Evolutionary conservation across 2,113 vertebrate species (phyloP).

Genomic region (Megaleporinus macrocephalus): DNA sequence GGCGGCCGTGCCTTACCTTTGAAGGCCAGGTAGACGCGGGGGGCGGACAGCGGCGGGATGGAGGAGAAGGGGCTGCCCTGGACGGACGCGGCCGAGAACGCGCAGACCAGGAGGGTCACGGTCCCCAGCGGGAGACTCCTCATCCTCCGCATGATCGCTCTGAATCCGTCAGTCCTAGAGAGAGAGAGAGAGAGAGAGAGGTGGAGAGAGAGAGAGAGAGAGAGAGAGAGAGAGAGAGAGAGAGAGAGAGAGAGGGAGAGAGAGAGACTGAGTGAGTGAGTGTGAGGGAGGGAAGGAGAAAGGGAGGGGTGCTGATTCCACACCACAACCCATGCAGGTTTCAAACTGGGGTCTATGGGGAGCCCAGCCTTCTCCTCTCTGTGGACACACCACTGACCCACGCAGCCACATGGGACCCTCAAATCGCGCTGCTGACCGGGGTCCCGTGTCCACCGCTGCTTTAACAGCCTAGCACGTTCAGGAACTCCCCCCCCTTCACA

Average conservation of each 20-base stretch:
- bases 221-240: neutral
- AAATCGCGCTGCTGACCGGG: neutral
- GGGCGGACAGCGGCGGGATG: slow-evolving; percentile 68
- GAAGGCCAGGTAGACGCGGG: slow-evolving; percentile 81
- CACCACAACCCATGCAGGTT: neutral
- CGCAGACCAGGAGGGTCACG: slow-evolving; percentile 69
- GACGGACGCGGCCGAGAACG: slow-evolving; percentile 61
- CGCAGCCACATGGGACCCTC: neutral
- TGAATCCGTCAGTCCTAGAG: slow-evolving; percentile 39
- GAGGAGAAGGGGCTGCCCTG: slow-evolving; percentile 62
- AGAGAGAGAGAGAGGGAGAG: neutral
- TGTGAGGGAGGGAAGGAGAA: neutral
- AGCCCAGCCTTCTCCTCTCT: too few species aligned
- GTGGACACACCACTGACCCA: neutral
- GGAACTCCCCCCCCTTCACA: neutral
- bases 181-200: neutral
- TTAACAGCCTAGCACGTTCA: neutral
- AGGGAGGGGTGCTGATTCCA: neutral
- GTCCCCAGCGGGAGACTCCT: slow-evolving; percentile 53
- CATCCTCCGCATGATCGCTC: slow-evolving; percentile 35
- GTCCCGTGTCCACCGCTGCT: neutral
- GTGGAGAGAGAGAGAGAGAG: too few species aligned
- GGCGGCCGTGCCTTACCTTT: slow-evolving; percentile 74
- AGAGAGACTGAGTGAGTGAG: too few species aligned
- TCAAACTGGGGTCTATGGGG: neutral